A percentile compares a stretch with the other conserved stretches of the same genome.
Evolutionary conservation across 2,113 vertebrate genomes (phyloP).

Genomic region (Clarias gariepinus): DNA sequence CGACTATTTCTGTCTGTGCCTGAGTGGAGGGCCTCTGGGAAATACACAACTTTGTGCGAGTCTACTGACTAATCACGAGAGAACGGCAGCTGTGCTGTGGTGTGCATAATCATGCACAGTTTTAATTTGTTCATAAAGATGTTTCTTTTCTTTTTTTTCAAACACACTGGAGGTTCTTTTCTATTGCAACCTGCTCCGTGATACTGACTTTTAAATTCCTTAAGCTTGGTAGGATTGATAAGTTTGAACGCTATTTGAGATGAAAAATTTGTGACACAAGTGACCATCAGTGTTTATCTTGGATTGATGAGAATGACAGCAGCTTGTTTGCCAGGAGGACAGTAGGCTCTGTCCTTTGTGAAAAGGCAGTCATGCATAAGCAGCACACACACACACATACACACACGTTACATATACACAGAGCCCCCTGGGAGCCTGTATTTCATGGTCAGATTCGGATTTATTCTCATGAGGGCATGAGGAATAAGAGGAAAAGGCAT

Average conservation of each 20-base stretch:
- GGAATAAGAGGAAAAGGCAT: background rate
- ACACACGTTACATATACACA: slow-evolving; percentile 3
- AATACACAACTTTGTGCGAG: slow-evolving; percentile 33
- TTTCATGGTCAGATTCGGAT: slow-evolving; percentile 16
- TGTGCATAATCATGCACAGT: background rate
- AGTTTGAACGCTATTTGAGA: background rate
- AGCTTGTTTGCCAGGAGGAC: slow-evolving; percentile 14
- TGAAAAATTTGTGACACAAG: background rate
- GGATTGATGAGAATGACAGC: slow-evolving; percentile 25
- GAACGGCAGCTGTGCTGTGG: background rate
- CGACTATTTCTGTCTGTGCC: slow-evolving; percentile 68
- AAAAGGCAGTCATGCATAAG: slow-evolving; percentile 62
- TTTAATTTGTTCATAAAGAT: background rate
- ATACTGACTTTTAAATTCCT: background rate
- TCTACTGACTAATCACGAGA: background rate
- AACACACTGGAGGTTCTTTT: background rate
- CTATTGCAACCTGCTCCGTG: background rate
- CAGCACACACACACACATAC: slow-evolving; percentile 44
- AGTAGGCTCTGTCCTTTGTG: slow-evolving; percentile 65
- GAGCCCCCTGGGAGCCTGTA: slow-evolving; percentile 15
- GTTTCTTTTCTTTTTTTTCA: background rate
- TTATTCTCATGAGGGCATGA: background rate
- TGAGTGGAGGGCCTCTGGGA: slow-evolving; percentile 46
- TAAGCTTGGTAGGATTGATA: background rate
- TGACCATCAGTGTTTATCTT: background rate